These are phyloP conservation scores for Turdus rufiventris DNA, from an alignment of 2,113 vertebrate genomes.

Conservation along the genomic window DNA sequence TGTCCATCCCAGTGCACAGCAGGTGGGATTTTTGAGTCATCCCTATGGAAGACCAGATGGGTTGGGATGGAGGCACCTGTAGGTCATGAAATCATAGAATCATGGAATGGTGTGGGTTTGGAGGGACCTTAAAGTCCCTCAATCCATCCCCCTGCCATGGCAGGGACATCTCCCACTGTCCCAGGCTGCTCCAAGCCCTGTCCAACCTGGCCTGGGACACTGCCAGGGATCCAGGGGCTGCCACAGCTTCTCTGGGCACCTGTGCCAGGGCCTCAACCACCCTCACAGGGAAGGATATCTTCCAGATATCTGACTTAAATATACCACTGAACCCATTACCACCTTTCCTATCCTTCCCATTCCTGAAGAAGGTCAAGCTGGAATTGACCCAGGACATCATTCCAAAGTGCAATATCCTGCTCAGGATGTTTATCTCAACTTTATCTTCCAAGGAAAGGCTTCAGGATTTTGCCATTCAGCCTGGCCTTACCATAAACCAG, in stretches of 20 bases:
- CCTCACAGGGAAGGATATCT: neutral
- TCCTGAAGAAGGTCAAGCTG: neutral
- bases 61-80: neutral
- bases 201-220: neutral
- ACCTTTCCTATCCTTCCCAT: neutral
- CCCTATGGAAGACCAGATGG: neutral
- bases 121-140: neutral
- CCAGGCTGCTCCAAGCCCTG: fast-evolving
- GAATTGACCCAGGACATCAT: neutral
- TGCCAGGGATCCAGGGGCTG: neutral
- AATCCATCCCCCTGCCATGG: neutral
- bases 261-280: fast-evolving
- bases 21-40: neutral
- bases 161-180: fast-evolving
- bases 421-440: neutral
- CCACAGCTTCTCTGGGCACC: neutral
- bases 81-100: neutral
- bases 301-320: neutral
- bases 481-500: neutral
- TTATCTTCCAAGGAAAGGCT: neutral
- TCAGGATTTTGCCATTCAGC: neutral
- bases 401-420: neutral
- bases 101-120: neutral
- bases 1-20: neutral
- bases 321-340: neutral